Evolutionary conservation across 2,888 invertebrate species (phyloP), one percentile per base, ranked within the genome.

Genomic region (Oeneis ivallda): DNA sequence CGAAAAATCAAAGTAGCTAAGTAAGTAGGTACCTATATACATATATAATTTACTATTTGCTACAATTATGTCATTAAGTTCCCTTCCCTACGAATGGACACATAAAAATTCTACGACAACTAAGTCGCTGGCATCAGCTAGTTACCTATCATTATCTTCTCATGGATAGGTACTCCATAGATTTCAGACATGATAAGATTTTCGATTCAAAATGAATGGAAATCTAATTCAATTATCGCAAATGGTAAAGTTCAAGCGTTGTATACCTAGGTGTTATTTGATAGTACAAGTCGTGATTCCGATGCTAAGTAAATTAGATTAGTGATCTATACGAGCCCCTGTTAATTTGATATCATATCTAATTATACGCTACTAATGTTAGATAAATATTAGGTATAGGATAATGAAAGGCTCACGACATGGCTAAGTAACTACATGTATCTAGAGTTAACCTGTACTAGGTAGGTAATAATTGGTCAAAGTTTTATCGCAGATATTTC

Each of bases 221-320:
- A 79, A 73, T 74, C 73, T 85, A 79, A 86, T 82, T 83, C 77
- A 75, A 86, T 85, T 83, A 81, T 77, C 71, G 72, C 74, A 75
- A 82, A 85, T 79, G 81, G 77, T 78, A 85, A 73, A 86, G 84
- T 80, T 82, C 79, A 82, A 10, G 13, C 17, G 13, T 43, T 15
- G 59, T 59, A n/a, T n/a, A n/a, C n/a, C n/a, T n/a, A 32, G 32
- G n/a, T 17, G 45, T 47, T 34, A 34, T 47, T 43, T 45, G 32
- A 59, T 47, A 54, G 7, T 19, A 6, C 13, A 39, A 26, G 13
- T 56, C 56, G 56, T 56, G 56, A 56, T 19, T 5, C 56, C 11
- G 56, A 56, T 19, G 56, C 19, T 56, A 2, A 37, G 37, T 52
- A 61, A 57, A 67, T 64, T 45, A 57, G 50, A 57, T 67, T 64